Base-by-base conservation (phyloP, 2,113 vertebrate species). In the Natator depressus region DNA sequence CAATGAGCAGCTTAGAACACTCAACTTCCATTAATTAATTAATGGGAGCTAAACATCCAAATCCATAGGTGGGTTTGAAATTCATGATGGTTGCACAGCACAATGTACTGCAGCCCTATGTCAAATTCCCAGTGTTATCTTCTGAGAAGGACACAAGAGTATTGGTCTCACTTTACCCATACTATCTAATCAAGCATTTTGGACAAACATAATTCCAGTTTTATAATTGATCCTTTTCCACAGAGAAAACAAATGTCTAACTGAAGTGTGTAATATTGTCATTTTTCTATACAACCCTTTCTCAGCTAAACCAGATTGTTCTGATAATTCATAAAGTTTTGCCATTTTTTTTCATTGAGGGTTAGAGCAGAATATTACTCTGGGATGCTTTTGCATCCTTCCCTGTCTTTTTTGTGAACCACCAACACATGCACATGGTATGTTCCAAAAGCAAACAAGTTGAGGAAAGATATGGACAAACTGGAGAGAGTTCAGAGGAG, bases 401-500 rank as follows among this genome's bases (percentile, higher is more conserved):
- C 5, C 5, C 3, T 51, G 54, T 47, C 49, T 79, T 62, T 62
- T 53, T 50, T 16, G 29, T 75, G 12, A 53, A 83, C 17, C 89
- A 84, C 0, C 4, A 6, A 19, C 5, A 59, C 20, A 47, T 2
- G 25, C 2, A 82, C 16, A 87, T 0, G 49, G 4, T 22, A n/a
- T 2, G 3, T 75, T 88, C 29, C 82, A 86, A 84, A 12, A 95
- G 85, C 20, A 31, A 84, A 54, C 53, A 54, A 54, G 53, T 54
- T 54, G 20, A 54, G 19, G 19, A 54, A 53, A 54, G 53, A 54
- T 54, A 20, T 54, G 53, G 53, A 54, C 53, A 22, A 54, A 54
- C 53, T 20, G 53, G 53, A 54, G 53, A 54, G 53, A 54, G 2
- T 54, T 19, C 53, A 54, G 20, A 54, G 53, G 53, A 54, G 19